Conservation (phyloP, 2,797 vertebrate species). For the Typhlichthys subterraneus region DNA sequence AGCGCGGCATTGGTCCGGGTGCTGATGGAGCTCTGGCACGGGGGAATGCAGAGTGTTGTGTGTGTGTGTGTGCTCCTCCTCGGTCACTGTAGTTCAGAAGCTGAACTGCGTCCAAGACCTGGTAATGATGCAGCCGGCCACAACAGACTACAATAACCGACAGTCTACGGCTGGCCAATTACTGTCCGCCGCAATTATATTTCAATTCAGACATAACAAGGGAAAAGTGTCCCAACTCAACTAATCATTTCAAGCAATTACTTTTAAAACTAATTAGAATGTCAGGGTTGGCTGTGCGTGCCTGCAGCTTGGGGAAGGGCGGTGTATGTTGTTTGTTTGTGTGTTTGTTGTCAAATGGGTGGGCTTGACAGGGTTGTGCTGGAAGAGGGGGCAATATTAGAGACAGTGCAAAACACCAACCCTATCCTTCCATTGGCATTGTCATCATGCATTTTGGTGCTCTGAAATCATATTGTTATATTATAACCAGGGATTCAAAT, state of each 20-base stretch:
- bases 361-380: conserved; percentile 62
- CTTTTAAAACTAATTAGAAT: conserved; percentile 82
- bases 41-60: conserved; percentile 70
- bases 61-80: conserved; percentile 78
- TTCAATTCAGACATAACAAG: conserved; percentile 79
- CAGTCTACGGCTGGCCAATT: conserved; percentile 79
- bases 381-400: conserved; percentile 55
- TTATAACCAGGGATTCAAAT: no score
- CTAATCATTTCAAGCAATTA: conserved; percentile 83
- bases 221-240: conserved; percentile 78
- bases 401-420: conserved; percentile 5
- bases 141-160: conserved; percentile 81
- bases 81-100: conserved; percentile 76
- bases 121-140: conserved; percentile 76
- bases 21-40: conserved; percentile 64
- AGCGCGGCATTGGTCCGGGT: conserved; percentile 50
- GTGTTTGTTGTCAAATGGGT: conserved; percentile 73
- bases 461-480: no score
- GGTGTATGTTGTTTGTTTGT: conserved; percentile 62
- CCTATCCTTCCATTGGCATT: no score
- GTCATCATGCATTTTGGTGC: no score
- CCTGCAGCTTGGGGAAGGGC: conserved; percentile 53
- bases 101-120: conserved; percentile 73
- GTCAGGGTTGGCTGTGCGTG: conserved; percentile 72
- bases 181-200: conserved; percentile 80